A percentile compares a stretch with the other conserved stretches of the same genome.
Evolutionary conservation across 1,140 invertebrate genomes (phyloP).

Genomic region (Sweltsa coloradensis): DNA sequence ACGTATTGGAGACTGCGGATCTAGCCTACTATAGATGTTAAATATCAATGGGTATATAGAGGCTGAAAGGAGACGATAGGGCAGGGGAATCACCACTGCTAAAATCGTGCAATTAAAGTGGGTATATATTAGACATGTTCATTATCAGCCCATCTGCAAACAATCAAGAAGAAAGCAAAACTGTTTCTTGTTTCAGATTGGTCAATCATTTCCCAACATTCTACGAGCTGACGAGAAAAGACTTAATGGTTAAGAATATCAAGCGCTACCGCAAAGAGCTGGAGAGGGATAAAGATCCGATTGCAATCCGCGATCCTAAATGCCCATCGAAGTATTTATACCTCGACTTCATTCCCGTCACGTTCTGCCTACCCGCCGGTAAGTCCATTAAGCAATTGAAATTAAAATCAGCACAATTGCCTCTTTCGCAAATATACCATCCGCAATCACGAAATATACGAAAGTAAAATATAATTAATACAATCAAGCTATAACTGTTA

Average conservation of each 20-base stretch:
- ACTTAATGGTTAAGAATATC: slow-evolving; percentile 90
- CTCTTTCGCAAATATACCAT: too few relatives aligned
- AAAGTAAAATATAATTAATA: slow-evolving; percentile 8
- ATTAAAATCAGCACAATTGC: neutral
- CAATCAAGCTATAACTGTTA: neutral
- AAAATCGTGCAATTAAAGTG: neutral
- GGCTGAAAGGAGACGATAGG: neutral
- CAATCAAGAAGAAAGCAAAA: too few relatives aligned
- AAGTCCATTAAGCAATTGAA: slow-evolving; percentile 6
- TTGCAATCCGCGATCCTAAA: slow-evolving; percentile 70
- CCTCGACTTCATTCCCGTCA: slow-evolving; percentile 84
- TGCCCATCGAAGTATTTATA: slow-evolving; percentile 63
- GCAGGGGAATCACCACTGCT: neutral
- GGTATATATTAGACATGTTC: neutral
- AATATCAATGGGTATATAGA: neutral
- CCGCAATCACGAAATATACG: too few relatives aligned
- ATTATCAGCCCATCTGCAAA: neutral
- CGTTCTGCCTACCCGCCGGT: slow-evolving; percentile 82
- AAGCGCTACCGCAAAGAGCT: slow-evolving; percentile 86
- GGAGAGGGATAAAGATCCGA: slow-evolving; percentile 74
- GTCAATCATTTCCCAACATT: slow-evolving; percentile 92
- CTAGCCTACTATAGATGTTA: too few relatives aligned
- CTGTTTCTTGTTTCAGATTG: slow-evolving; percentile 37
- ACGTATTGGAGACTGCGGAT: too few relatives aligned
- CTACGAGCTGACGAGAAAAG: slow-evolving; percentile 88